Conservation (phyloP, 2,888 invertebrate species). For the Dromius quadrimaculatus region DNA sequence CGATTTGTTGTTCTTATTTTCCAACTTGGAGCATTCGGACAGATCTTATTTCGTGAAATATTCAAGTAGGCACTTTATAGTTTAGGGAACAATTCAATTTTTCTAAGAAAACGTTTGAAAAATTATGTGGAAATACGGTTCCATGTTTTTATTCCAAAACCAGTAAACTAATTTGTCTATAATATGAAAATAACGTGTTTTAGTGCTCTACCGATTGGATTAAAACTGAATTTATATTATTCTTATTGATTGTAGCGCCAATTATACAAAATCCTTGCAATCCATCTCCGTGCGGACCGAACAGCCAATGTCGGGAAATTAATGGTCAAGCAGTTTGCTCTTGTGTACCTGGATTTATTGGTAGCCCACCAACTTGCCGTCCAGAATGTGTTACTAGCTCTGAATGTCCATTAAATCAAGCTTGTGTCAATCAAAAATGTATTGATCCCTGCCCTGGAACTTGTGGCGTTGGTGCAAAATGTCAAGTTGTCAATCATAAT, state of each 20-base stretch:
- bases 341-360: conserved; percentile 68
- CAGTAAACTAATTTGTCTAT: no score
- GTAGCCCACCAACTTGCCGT: conserved; percentile 69
- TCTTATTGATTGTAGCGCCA: conserved; percentile 17
- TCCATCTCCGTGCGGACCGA: conserved; percentile 80
- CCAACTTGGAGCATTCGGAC: no score
- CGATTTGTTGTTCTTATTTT: no score
- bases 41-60: no score
- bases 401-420: conserved; percentile 69
- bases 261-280: conserved; percentile 71
- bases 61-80: no score
- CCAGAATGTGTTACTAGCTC: conserved; percentile 70
- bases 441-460: conserved; percentile 69
- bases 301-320: conserved; percentile 74
- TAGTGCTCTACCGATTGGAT: no score
- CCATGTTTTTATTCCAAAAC: no score
- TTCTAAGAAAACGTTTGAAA: no score
- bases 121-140: no score
- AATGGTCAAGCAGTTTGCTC: conserved; percentile 72
- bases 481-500: conserved; percentile 71
- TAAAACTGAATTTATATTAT: no score
- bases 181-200: no score
- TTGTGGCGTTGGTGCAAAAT: conserved; percentile 70
- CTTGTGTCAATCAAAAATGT: conserved; percentile 71
- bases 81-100: no score